Evolutionary conservation across 2,888 invertebrate species (phyloP), one percentile per base, ranked within the genome.

Genomic region (Rhamphomyia laevipes): DNA sequence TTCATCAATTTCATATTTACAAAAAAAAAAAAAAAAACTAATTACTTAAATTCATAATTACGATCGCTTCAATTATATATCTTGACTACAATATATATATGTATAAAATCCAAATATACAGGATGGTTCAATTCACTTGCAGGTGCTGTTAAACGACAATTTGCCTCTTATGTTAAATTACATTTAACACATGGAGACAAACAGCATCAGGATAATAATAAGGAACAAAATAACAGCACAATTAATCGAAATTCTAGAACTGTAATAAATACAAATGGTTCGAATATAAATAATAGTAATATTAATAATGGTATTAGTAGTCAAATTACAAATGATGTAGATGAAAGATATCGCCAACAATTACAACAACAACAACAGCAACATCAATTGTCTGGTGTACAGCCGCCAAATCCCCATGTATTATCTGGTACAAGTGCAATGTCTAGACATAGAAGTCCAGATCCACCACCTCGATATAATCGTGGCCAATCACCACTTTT

Each of bases 111-210:
- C n/a, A 35, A n/a, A 35, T 35, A 35, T 13, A 33, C 48, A 67
- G 70, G 79, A 77, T 79, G 79, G 79, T 77, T 79, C 74, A 77
- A 78, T 76, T 77, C 79, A 67, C 72, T 80, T 71, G 77, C 79
- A 68, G 79, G 79, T 72, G 77, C 78, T 66, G 74, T 80, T 71
- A 87, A 86, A 73, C 84, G 85, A 71, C 80, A 86, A 66, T 85
- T 87, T 71, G 82, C 85, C 65, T 84, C 85, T 58, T 86, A 86
- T 74, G 83, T 86, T 64, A 86, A 86, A 75, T 77, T 86, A 71
- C 83, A 86, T 73, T 77, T 81, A 61, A 76, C 74, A 43, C 71
- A 74, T 50, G 77, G 77, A 56, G 58, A 58, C 50, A 54, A 54
- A 51, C 50, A 54, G 40, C 49, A 45, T 47, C 48, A 50, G 46